Evolutionary conservation across 2,113 vertebrate genomes (phyloP), one percentile per base, ranked within the genome.

Genomic region (Pteronura brasiliensis): DNA sequence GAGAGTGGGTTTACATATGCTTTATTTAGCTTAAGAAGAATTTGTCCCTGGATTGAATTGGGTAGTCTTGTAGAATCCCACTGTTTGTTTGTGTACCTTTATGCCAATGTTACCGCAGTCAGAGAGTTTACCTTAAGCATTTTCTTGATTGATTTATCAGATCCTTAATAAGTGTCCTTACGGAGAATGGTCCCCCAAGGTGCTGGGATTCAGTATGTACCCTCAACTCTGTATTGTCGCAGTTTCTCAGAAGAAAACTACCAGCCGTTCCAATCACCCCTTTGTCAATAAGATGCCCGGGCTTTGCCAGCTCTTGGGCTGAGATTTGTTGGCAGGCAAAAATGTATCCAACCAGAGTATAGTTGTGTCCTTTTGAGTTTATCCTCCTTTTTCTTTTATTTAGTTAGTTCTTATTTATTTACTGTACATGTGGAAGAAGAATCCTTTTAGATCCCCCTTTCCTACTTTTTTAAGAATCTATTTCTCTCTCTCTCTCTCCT

Each of bases 21-120:
- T 91, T 59, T 93, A 65, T 95, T 96, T 96, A 89, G 79, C n/a
- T 71, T 61, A 65, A 93, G 93, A 94, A 87, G 94, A 77, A 79
- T 91, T 93, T 96, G 79, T 84, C 12, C 80, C 71, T 80, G 36
- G 27, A 95, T 72, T 80, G 82, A 93, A 47, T 83, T 34, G 87
- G 21, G 39, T 59, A 69, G 87, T 93, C 52, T 94, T 88, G 79
- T 85, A 47, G 79, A 55, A 85, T 80, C n/a, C 59, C 17, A 1
- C 74, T n/a, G 7, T 86, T 95, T 79, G 81, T 92, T 76, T 90
- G 85, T 57, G 23, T 81, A 85, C 47, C 85, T 96, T 69, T 88
- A 25, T 92, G 80, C 85, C 27, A 42, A 0, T 67, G 55, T 81
- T 84, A 77, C 44, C 21, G 47, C 20, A 29, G n/a, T 88, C 5